phyloP scores from a whole-genome alignment of 1,140 invertebrate species.

The Sarcophaga bullata region DNA sequence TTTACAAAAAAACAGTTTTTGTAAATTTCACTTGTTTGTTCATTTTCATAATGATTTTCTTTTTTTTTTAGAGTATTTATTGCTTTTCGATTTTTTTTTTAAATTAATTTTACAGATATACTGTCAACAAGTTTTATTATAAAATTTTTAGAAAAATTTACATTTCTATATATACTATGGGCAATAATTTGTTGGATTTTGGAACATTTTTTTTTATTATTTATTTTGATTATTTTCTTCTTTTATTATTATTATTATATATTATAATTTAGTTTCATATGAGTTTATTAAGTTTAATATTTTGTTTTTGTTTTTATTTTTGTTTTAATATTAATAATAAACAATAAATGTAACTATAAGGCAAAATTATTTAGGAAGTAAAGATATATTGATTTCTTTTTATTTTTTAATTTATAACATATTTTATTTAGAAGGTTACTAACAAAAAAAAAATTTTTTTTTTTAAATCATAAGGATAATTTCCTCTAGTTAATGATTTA shows the following conservation, averaged over 20 bases:
- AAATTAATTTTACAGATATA: background rate
- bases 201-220: background rate
- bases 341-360: slow-evolving; percentile 32
- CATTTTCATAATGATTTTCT: background rate
- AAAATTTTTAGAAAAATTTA: background rate
- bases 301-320: slow-evolving; percentile 2
- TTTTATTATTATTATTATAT: background rate
- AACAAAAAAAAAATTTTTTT: background rate
- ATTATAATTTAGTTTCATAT: background rate
- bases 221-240: background rate
- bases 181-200: no score
- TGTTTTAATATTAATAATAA: slow-evolving; percentile 23
- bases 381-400: slow-evolving; percentile 27
- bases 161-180: background rate
- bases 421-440: background rate
- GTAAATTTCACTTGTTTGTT: no score
- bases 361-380: slow-evolving; percentile 35
- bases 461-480: background rate
- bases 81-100: slow-evolving; percentile 10
- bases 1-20: no score
- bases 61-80: background rate
- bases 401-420: slow-evolving; percentile 27
- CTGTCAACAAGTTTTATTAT: background rate
- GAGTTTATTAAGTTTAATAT: background rate
- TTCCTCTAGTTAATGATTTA: background rate